Evolutionary conservation across 2,113 vertebrate genomes (phyloP).

Genomic region (Rattus rattus): DNA sequence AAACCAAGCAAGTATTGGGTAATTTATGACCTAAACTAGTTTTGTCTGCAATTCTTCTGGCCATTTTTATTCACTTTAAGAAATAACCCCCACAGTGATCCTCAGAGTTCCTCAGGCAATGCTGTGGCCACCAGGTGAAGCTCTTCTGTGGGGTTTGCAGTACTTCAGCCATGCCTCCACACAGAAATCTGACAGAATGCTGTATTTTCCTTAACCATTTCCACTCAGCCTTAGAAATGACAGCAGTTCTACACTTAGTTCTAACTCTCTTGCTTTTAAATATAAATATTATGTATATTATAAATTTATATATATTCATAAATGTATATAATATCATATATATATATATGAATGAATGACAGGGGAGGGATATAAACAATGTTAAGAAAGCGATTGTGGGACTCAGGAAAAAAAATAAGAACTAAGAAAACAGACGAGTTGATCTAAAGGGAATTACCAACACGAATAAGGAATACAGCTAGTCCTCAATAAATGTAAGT

Average conservation of each 20-base stretch:
- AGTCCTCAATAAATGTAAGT: not conserved
- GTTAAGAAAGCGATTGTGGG: not conserved
- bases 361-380: not conserved
- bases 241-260: conserved; percentile 23
- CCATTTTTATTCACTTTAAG: not conserved
- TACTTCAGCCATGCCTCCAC: not conserved
- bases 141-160: not conserved
- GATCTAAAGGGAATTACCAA: not conserved
- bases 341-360: too few relatives aligned
- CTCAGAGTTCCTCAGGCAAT: not conserved
- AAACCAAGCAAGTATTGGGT: not conserved
- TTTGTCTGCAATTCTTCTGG: not conserved
- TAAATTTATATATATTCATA: too few relatives aligned
- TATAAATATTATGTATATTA: too few relatives aligned
- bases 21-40: not conserved
- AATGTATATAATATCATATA: not conserved
- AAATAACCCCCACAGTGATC: not conserved
- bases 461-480: not conserved
- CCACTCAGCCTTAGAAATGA: conserved; percentile 2
- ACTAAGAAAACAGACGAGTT: not conserved
- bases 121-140: not conserved
- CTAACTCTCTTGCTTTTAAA: not conserved
- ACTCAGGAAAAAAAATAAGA: not conserved
- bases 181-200: not conserved
- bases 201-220: not conserved